Conservation (phyloP, 2,888 invertebrate species). For the Copidosoma aretas region DNA sequence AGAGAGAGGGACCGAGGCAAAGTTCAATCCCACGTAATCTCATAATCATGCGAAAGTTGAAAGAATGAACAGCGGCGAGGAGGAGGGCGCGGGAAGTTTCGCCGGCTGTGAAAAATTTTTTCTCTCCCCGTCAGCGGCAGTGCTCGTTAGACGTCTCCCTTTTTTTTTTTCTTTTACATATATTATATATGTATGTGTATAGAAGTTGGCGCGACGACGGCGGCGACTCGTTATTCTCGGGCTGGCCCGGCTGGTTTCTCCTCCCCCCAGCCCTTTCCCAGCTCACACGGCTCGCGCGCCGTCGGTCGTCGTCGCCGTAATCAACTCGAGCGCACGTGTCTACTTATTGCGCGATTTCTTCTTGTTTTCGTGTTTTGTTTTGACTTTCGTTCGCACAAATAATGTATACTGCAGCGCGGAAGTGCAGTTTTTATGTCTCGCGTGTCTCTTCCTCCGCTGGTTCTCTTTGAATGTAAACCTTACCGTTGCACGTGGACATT, state of each 20-base stretch:
- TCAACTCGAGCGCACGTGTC: slow-evolving; percentile 15
- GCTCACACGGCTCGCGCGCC: background rate
- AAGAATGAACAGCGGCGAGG: slow-evolving; percentile 26
- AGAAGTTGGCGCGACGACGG: background rate
- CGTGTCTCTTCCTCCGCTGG: too few relatives aligned
- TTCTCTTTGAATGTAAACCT: too few relatives aligned
- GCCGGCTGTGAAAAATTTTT: slow-evolving; percentile 24
- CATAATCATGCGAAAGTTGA: slow-evolving; percentile 40
- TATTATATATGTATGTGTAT: background rate
- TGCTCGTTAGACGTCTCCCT: slow-evolving; percentile 23
- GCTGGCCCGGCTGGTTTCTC: background rate
- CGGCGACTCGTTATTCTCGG: slow-evolving; percentile 15
- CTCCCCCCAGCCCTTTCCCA: background rate
- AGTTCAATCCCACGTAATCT: slow-evolving; percentile 40
- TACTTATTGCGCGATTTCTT: slow-evolving; percentile 3
- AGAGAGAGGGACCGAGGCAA: slow-evolving; percentile 12
- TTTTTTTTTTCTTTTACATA: too few relatives aligned
- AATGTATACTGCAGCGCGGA: too few relatives aligned
- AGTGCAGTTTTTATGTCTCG: too few relatives aligned
- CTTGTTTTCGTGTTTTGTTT: background rate
- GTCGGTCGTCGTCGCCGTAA: slow-evolving; percentile 6
- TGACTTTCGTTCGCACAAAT: too few relatives aligned
- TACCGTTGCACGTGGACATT: too few relatives aligned
- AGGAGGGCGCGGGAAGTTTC: slow-evolving; percentile 16
- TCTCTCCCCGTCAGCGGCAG: background rate